Evolutionary conservation across 2,888 invertebrate species (phyloP).

Genomic region (Acrobasis repandana): DNA sequence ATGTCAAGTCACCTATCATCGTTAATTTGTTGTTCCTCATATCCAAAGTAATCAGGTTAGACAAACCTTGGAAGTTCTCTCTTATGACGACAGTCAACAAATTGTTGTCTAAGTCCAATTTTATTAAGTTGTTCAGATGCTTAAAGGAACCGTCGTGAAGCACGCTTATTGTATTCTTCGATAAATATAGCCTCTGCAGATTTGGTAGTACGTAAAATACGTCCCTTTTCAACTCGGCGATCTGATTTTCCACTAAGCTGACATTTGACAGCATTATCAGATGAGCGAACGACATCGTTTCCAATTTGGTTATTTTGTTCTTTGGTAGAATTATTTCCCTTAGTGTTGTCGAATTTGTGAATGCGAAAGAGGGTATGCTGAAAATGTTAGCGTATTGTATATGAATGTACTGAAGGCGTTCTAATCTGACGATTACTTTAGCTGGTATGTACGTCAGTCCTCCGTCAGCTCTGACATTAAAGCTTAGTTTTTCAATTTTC

Average conservation of each 20-base stretch:
- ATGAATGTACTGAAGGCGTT: slow-evolving; percentile 85
- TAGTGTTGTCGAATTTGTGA: slow-evolving; percentile 88
- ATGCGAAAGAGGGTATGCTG: slow-evolving; percentile 87
- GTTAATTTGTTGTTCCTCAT: slow-evolving; percentile 89
- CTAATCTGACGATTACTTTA: slow-evolving; percentile 86
- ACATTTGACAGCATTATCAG: slow-evolving; percentile 87
- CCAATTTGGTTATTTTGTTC: slow-evolving; percentile 87
- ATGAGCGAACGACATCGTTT: slow-evolving; percentile 88
- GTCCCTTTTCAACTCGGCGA: slow-evolving; percentile 88
- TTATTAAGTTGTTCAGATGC: slow-evolving; percentile 87
- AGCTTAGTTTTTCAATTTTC: slow-evolving; percentile 86
- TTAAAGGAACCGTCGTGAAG: slow-evolving; percentile 93
- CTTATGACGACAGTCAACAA: slow-evolving; percentile 88
- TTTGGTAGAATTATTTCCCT: slow-evolving; percentile 87
- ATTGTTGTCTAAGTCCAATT: slow-evolving; percentile 91
- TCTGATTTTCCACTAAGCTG: slow-evolving; percentile 89
- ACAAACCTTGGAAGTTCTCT: slow-evolving; percentile 90
- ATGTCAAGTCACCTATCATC: slow-evolving; percentile 91
- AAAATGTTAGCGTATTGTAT: slow-evolving; percentile 89
- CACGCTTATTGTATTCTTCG: slow-evolving; percentile 92
- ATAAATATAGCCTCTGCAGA: slow-evolving; percentile 88
- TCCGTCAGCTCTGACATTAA: slow-evolving; percentile 87
- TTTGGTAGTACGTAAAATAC: slow-evolving; percentile 90
- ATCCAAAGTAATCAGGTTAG: slow-evolving; percentile 87
- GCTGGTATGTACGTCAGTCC: slow-evolving; percentile 88